These are phyloP conservation scores for Pygoscelis antarcticus DNA, from an alignment of 2,113 vertebrate species.

Conservation along the genomic window DNA sequence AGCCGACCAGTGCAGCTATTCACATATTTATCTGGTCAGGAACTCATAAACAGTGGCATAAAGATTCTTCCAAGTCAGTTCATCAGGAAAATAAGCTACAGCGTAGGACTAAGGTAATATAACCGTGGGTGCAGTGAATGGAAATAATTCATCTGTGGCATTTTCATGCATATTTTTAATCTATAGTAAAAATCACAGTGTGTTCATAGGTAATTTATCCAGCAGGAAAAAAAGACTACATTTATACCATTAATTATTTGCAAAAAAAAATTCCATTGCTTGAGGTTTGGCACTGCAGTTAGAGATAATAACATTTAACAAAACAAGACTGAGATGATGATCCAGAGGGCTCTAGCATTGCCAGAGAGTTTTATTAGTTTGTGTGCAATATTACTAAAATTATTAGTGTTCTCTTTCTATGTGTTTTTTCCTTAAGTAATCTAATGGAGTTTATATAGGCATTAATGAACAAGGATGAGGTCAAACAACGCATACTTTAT, in stretches of 20 bases:
- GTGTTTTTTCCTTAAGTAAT: not conserved
- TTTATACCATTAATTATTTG: not conserved
- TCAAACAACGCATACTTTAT: not conserved
- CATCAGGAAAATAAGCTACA: not conserved
- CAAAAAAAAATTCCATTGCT: not conserved
- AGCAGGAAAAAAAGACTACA: not conserved
- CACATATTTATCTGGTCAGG: not conserved
- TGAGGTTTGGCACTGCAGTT: not conserved
- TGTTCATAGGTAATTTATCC: not conserved
- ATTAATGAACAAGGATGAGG: conserved; percentile 17
- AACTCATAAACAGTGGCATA: not conserved
- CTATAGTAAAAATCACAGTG: not conserved
- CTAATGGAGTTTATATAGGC: conserved; percentile 33
- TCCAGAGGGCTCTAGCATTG: not conserved
- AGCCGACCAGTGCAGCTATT: not conserved
- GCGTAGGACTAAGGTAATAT: not conserved
- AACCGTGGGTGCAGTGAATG: not conserved
- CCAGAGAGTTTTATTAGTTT: not conserved
- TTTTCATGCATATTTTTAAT: not conserved
- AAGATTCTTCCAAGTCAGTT: not conserved
- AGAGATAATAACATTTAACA: not conserved
- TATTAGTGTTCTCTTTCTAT: not conserved
- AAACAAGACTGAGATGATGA: not conserved
- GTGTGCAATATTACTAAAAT: not conserved
- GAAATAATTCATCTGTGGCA: not conserved